Evolutionary conservation across 2,113 vertebrate genomes (phyloP), one percentile per base, ranked within the genome.

Genomic region (Callaeas wilsoni): DNA sequence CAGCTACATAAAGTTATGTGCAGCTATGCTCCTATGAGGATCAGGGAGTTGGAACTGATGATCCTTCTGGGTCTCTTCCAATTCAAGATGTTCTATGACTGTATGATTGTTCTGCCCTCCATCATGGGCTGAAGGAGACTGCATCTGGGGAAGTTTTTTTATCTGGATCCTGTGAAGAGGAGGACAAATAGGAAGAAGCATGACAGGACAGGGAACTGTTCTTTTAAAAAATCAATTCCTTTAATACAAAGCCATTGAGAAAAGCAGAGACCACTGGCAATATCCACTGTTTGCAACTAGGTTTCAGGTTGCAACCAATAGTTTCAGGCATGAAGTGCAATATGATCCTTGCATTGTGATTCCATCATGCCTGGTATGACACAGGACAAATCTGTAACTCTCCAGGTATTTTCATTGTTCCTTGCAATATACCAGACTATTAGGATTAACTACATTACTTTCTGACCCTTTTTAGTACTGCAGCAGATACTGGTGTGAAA

Each of bases 1-100:
- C 16, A 60, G n/a, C 8, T 75, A 30, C 0, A 0, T 47, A 47
- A 75, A 68, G 6, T 25, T 60, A n/a, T 22, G 29, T 46, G 29
- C 29, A 74, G 39, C 30, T 68, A n/a, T 26, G 29, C 13, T 53
- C 25, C 62, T 53, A 23, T 60, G 29, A 75, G 39, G 5, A 53
- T 25, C n/a, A 75, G 29, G n/a, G 25, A 75, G 13, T 2, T 47
- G 53, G 14, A 89, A 39, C 2, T 53, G 12, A 53, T 55, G 25
- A 63, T 47, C 10, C 25, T 60, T 68, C 29, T 32, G 39, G 1
- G 13, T 22, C 64, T 20, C 39, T 53, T 60, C 13, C 46, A 75
- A 10, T 20, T 41, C 30, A n/a, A 67, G n/a, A 68, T 47, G 67
- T 41, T 82, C 60, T 67, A 39, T 23, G 35, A 26, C 32, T 62